A percentile compares a stretch with the other conserved stretches of the same genome.
Conservation (phyloP, 2,888 invertebrate species). For the Pheosia tremula region DNA sequence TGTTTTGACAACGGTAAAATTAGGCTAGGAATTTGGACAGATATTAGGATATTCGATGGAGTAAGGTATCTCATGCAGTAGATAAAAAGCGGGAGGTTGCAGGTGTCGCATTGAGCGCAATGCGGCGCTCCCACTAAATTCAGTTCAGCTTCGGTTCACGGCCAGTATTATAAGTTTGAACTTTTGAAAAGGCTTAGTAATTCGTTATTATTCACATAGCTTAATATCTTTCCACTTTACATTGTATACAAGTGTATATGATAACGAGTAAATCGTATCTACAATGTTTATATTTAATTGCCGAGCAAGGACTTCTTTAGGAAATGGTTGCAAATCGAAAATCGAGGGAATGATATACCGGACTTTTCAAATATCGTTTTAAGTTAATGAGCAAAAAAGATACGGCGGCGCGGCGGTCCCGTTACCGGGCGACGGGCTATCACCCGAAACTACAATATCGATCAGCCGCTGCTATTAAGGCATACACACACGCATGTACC, state of each 20-base stretch:
- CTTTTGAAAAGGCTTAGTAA: conserved; percentile 10
- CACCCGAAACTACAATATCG: conserved; percentile 54
- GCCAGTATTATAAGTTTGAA: conserved; percentile 36
- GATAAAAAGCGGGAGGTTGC: conserved; percentile 52
- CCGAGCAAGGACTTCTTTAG: too few species aligned
- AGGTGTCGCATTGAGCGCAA: conserved; percentile 76
- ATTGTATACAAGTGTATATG: too few species aligned
- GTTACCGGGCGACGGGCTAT: conserved; percentile 32
- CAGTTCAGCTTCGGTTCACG: conserved; percentile 71
- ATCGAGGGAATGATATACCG: conserved; percentile 2
- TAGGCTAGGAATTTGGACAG: too few species aligned
- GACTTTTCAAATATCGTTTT: too few species aligned
- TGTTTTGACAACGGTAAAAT: too few species aligned
- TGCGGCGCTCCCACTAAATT: conserved; percentile 70
- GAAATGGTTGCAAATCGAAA: too few species aligned
- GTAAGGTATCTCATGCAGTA: too few species aligned
- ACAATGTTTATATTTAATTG: too few species aligned
- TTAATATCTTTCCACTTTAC: too few species aligned
- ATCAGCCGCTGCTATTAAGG: conserved; percentile 37
- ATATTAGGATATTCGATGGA: too few species aligned
- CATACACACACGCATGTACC: conserved; percentile 11
- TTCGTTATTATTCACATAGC: background rate
- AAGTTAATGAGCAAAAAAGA: background rate
- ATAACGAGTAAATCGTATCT: too few species aligned
- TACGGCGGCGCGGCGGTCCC: conserved; percentile 36